phyloP scores from a whole-genome alignment of 2,888 invertebrate species.

The Incurvaria masculella region DNA sequence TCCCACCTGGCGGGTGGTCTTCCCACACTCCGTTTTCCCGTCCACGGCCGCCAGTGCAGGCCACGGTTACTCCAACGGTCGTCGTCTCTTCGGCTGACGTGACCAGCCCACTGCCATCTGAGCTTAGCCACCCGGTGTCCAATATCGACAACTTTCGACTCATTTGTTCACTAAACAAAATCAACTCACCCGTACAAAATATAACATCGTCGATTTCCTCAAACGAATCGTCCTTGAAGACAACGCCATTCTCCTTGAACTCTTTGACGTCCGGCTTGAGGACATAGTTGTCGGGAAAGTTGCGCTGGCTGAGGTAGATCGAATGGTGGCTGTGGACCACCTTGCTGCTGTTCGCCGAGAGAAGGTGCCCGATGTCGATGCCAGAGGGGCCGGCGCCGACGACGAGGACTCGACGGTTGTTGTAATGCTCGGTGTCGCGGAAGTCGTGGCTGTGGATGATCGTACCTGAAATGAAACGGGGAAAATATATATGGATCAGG shows the following conservation, averaged over 20 bases:
- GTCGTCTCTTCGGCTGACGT: too few species aligned
- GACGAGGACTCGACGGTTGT: constrained; percentile 57
- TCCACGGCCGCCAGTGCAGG: too few species aligned
- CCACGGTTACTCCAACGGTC: too few species aligned
- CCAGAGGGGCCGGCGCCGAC: constrained; percentile 75
- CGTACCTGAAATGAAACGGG: constrained; percentile 55
- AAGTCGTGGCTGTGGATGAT: constrained; percentile 73
- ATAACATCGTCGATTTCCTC: constrained; percentile 63
- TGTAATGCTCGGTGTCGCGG: constrained; percentile 57
- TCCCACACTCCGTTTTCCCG: too few species aligned
- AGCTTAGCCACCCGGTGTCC: too few species aligned
- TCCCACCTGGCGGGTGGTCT: too few species aligned
- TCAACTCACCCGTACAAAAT: constrained; percentile 76
- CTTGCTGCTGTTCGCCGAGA: constrained; percentile 40
- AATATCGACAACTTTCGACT: too few species aligned
- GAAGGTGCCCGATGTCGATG: constrained; percentile 65
- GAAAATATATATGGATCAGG: too few species aligned
- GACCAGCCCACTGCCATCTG: too few species aligned
- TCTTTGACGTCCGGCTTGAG: constrained; percentile 51
- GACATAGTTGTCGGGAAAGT: constrained; percentile 44
- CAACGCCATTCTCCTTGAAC: constrained; percentile 47
- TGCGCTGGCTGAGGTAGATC: constrained; percentile 30
- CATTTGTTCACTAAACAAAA: too few species aligned
- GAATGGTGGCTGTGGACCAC: constrained; percentile 55
- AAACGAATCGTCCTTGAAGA: constrained; percentile 58